Evolutionary conservation across 2,888 invertebrate species (phyloP), one percentile per base, ranked within the genome.

Genomic region (Scaptomyza cyrtandrae): DNA sequence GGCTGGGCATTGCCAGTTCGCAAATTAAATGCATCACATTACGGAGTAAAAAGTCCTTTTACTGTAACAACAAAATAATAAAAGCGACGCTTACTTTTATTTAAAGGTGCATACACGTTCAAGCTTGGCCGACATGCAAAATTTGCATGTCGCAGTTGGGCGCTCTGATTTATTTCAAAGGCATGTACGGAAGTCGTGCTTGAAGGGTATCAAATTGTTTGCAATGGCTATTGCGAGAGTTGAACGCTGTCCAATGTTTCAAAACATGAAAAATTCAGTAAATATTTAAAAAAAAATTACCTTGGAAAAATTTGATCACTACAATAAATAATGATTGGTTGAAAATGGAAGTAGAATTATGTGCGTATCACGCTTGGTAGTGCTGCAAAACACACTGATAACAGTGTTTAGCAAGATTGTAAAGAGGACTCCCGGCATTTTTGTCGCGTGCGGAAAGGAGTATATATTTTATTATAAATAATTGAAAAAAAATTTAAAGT

Each of bases 31-130:
- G 45, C 54, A 57, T 78, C 50, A 69, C 75, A 79, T 75, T 61
- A 61, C 75, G 46, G 48, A 39, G 39, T 14, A 59, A 57, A 73
- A 66, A 37, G 52, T 75, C 59, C 54, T 64, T 75, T 58, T 67
- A 78, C 61, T 75, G 70, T 75, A 75, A 64, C 75, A 75, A 79
- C 79, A 75, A 79, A 78, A 75, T 64, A 75, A 78, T 75, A 75
- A 75, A 73, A 75, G 78, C 63, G 75, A 75, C 79, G 75, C 75
- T 75, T 78, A 64, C 75, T 75, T 78, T 68, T 59, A 48, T 49
- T 44, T 39, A 6, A 29, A 4, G 45, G 61, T 31, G 9, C 60
- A 43, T 13, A 27, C 75, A 75, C 79, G 75, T 29, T 78, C 53
- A 59, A 45, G 13, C 57, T 0, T 10, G 11, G 14, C 24, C 43